A percentile compares a stretch with the other conserved stretches of the same genome.
Evolutionary conservation across 2,797 vertebrate genomes (phyloP).

Genomic region (Poliocrania exsul): DNA sequence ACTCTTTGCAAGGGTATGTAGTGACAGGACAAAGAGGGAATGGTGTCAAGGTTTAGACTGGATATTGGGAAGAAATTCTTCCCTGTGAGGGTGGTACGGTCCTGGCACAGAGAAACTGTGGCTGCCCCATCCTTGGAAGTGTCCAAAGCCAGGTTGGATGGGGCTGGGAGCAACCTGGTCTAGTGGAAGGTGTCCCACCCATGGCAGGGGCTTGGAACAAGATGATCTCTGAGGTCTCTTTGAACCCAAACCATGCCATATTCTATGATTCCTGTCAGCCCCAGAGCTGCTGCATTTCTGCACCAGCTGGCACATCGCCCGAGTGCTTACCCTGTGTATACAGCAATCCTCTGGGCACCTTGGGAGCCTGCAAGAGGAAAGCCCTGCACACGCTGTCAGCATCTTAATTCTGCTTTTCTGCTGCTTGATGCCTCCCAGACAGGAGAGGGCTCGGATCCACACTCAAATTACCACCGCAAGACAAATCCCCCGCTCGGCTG

Average conservation of each 20-base stretch:
- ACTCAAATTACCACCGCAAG: not conserved
- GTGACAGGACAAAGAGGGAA: not conserved
- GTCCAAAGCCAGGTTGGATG: not conserved
- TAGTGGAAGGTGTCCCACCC: not conserved
- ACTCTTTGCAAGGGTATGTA: not conserved
- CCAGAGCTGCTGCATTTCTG: not conserved
- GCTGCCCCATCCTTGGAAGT: not conserved
- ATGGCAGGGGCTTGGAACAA: not conserved
- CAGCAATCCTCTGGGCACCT: not conserved
- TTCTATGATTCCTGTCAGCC: not conserved
- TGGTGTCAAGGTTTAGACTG: not conserved
- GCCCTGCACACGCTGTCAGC: not conserved
- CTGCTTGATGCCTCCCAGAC: not conserved
- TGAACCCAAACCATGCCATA: not conserved
- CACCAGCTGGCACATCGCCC: not conserved
- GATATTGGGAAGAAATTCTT: not conserved
- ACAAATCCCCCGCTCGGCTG: not conserved
- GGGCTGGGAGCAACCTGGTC: rapidly evolving
- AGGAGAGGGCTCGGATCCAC: not conserved
- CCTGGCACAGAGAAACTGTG: not conserved
- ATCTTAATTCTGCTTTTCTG: not conserved
- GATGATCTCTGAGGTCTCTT: not conserved
- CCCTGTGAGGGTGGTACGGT: not conserved
- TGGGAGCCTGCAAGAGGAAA: not conserved
- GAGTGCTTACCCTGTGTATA: rapidly evolving